Evolutionary conservation across 2,797 vertebrate species (phyloP), one percentile per base, ranked within the genome.

Genomic region (Phrynocephalus forsythii): DNA sequence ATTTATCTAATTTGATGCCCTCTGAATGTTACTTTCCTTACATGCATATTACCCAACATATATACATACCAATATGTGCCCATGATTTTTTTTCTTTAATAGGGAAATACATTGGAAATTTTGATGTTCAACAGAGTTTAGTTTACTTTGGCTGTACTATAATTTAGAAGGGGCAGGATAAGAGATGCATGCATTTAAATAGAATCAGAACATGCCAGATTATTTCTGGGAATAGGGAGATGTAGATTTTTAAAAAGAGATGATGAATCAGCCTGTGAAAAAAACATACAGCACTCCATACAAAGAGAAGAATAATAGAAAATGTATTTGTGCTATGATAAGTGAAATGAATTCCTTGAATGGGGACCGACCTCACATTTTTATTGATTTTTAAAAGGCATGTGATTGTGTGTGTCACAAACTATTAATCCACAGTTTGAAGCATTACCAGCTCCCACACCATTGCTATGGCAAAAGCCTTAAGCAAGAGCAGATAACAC

Each of bases 261-360:
- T 91, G 48, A 86, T 28, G 48, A 81, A 44, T 86, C 38, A 90
- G 82, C 60, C 92, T 79, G 84, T 28, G 87, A 85, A 93, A 90
- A 90, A 38, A 88, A 91, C 84, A 89, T 88, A 63, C 30, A 52
- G 26, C 24, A 20, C 4, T 92, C 85, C 63, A 18, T 90, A 56
- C 18, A 85, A 94, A 78, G 50, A 56, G 84, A 52, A 18, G 77
- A 91, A 33, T 56, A 88, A 89, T 90, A 5, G 66, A 90, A 13
- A 44, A 92, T 69, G 84, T 87, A 85, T 71, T 56, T 90, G 68
- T 83, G 56, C 30, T 86, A 4, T 76, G 71, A 89, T 79, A 93
- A 88, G 71, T 83, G 84, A 30, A 69, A 85, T 83, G 90, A 91
- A 71, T 48, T 91, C 44, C 33, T 85, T 92, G 30, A 92, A 67